Evolutionary conservation across 2,113 vertebrate species (phyloP), one percentile per base, ranked within the genome.

Genomic region (Aspidoscelis tigris): DNA sequence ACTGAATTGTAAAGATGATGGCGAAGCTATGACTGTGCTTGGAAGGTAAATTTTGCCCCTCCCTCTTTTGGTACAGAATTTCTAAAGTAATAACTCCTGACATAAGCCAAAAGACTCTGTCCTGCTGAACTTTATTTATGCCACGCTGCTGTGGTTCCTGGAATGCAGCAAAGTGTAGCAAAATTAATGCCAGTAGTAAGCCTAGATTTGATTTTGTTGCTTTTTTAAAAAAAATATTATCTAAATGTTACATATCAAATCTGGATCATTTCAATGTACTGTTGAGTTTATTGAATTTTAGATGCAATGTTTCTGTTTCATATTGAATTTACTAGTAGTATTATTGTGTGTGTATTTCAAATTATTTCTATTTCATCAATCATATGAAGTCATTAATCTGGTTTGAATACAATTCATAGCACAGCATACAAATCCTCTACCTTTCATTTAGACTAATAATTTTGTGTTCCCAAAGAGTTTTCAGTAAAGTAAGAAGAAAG

Each of bases 21-120:
- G 99, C 64, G 99, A 99, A 94, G 99, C 99, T 91, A 99, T 99
- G 99, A 99, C 99, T 0, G 98, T 99, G 22, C 94, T 99, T 89
- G 99, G 99, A 93, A 98, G 98, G 99, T 99, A 94, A 71, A 5
- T 79, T 47, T 86, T 81, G 83, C 69, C 61, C n/a, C 43, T 74
- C 4, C 71, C 74, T 85, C 85, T n/a, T 53, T 80, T 70, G 66
- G 18, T 73, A 73, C 0, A 61, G 78, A 80, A 80, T 61, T 39
- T 70, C 33, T 33, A 39, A 39, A 70, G 14, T 61, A 4, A 61
- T 61, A 61, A 18, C 4, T 61, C 18, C 58, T 61, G 18, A 18
- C 18, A 61, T 61, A 18, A 61, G 58, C 14, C 58, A 66, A 26
- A 66, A 66, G 65, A 66, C 65, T 10, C 65, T 24, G 65, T 61